Evolutionary conservation across 2,888 invertebrate genomes (phyloP).

Genomic region (Sphaerophoria taeniata): DNA sequence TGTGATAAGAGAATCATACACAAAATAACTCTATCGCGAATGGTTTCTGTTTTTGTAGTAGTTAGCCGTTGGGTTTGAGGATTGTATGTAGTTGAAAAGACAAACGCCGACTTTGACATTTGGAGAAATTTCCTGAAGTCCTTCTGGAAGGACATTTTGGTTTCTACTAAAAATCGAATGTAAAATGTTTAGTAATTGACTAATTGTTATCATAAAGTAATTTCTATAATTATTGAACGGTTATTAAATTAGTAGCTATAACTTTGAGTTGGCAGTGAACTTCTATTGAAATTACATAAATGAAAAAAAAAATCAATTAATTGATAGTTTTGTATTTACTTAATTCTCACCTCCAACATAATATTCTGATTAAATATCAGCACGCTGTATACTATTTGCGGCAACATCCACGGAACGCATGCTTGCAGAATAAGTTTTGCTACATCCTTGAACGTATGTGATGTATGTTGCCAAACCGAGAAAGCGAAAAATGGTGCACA

Average conservation of each 20-base stretch:
- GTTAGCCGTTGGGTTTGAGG: neutral
- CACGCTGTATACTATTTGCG: neutral
- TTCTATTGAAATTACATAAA: too few relatives aligned
- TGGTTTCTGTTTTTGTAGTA: neutral
- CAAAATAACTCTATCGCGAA: neutral
- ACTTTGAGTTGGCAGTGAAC: too few relatives aligned
- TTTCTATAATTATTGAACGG: neutral
- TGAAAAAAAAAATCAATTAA: too few relatives aligned
- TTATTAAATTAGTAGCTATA: too few relatives aligned
- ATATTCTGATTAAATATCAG: neutral
- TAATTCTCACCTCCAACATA: neutral
- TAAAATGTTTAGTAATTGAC: neutral
- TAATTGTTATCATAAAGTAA: neutral
- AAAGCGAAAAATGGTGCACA: neutral
- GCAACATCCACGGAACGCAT: neutral
- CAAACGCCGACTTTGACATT: neutral
- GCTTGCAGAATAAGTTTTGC: neutral
- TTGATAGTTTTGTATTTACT: too few relatives aligned
- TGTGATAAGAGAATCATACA: neutral
- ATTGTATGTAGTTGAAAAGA: neutral
- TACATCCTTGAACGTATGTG: neutral
- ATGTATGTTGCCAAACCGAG: neutral
- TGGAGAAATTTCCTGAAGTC: neutral
- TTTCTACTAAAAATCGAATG: neutral
- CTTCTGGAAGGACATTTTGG: constrained; percentile 13